phyloP scores from a whole-genome alignment of 2,888 invertebrate genomes.

The Cataglyphis albicans region DNA sequence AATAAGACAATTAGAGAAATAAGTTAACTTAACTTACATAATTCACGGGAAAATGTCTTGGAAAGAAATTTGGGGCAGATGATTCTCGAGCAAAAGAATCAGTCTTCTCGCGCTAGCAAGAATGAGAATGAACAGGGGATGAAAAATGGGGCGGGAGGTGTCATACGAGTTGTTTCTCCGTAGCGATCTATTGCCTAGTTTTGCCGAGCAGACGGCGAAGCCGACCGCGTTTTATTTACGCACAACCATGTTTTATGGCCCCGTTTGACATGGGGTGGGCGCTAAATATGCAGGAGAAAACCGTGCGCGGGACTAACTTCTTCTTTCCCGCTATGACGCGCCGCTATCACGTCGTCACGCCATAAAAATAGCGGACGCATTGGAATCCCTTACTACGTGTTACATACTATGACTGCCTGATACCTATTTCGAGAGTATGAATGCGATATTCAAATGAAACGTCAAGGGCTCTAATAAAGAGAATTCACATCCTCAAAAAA shows the following conservation, averaged over 20 bases:
- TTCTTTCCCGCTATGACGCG: constrained; percentile 43
- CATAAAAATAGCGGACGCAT: constrained; percentile 57
- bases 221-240: constrained; percentile 79
- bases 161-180: constrained; percentile 55
- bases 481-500: not conserved
- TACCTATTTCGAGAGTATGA: constrained; percentile 35
- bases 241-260: constrained; percentile 81
- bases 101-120: not conserved
- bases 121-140: not conserved
- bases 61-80: constrained; percentile 2
- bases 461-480: not conserved
- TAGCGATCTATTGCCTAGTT: constrained; percentile 61
- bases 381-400: constrained; percentile 37
- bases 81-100: constrained; percentile 17
- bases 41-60: not conserved
- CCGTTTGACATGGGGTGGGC: constrained; percentile 77
- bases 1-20: not conserved
- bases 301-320: constrained; percentile 47
- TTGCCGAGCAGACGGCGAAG: constrained; percentile 57
- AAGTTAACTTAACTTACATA: constrained; percentile 11
- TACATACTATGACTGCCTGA: not conserved
- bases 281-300: constrained; percentile 77
- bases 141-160: constrained; percentile 14
- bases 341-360: constrained; percentile 52
- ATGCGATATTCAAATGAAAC: not conserved